Conservation (phyloP, 1,140 invertebrate species). For the Paracyclopina nana region DNA sequence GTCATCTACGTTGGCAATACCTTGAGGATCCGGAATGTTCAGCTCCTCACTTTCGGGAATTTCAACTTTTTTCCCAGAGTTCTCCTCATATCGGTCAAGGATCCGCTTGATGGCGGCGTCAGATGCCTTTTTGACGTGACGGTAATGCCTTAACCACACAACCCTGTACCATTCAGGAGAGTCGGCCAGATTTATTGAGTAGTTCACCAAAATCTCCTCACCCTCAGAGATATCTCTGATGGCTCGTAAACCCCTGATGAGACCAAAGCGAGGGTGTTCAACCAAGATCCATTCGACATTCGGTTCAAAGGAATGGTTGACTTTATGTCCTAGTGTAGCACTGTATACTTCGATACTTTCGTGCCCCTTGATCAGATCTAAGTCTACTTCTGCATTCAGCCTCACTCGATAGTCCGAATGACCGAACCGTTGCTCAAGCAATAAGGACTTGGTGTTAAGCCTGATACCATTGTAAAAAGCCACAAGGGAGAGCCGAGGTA, state of each 20-base stretch:
- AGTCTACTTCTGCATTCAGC: conserved; percentile 12
- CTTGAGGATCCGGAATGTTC: too few species aligned
- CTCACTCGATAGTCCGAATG: conserved; percentile 10
- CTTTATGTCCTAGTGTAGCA: conserved; percentile 8
- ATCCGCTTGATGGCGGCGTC: not conserved
- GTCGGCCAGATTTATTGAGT: conserved; percentile 6
- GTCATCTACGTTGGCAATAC: too few species aligned
- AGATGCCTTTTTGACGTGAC: not conserved
- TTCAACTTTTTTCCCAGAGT: conserved; percentile 9
- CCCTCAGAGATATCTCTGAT: not conserved
- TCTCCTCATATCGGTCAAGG: conserved; percentile 10
- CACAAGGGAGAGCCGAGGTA: not conserved
- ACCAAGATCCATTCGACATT: conserved; percentile 10
- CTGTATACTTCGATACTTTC: not conserved
- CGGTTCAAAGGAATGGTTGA: conserved; percentile 10
- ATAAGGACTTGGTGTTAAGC: not conserved
- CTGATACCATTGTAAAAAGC: conserved; percentile 6
- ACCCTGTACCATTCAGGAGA: conserved; percentile 11
- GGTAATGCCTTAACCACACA: conserved; percentile 11
- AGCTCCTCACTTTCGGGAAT: too few species aligned
- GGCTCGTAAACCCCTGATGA: conserved; percentile 2
- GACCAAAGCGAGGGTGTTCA: conserved; percentile 14
- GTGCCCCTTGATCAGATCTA: not conserved
- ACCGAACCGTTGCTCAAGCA: not conserved
- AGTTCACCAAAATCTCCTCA: conserved; percentile 12